A percentile compares a stretch with the other conserved stretches of the same genome.
Evolutionary conservation across 2,888 invertebrate genomes (phyloP).

Genomic region (Melanostoma mellinum): DNA sequence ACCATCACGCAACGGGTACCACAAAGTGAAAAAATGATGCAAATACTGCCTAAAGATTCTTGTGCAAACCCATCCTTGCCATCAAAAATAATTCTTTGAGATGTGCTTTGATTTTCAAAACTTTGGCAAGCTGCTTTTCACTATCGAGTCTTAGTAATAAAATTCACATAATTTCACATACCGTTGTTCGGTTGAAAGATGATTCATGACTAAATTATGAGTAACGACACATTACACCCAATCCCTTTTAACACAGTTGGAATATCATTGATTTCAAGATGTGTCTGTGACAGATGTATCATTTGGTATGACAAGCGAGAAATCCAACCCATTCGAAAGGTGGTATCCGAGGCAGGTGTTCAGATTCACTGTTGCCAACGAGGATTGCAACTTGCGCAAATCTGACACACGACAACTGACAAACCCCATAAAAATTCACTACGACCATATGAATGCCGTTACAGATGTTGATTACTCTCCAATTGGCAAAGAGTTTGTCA

Average conservation of each 20-base stretch:
- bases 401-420: slow-evolving; percentile 95
- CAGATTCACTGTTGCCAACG: slow-evolving; percentile 97
- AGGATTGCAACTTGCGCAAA: slow-evolving; percentile 98
- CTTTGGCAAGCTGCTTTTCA: no score
- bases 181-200: no score
- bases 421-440: slow-evolving; percentile 93
- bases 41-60: no score
- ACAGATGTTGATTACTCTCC: slow-evolving; percentile 98
- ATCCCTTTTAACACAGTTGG: slow-evolving; percentile 94
- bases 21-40: no score
- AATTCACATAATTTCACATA: no score
- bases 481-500: slow-evolving; percentile 97
- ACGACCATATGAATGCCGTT: slow-evolving; percentile 97
- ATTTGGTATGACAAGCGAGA: slow-evolving; percentile 97
- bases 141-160: no score
- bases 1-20: no score
- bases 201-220: slow-evolving; percentile 82
- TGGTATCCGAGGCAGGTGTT: slow-evolving; percentile 99
- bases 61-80: no score
- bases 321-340: slow-evolving; percentile 92
- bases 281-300: slow-evolving; percentile 97
- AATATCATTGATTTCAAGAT: slow-evolving; percentile 87
- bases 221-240: slow-evolving; percentile 94
- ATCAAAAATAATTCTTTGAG: no score
- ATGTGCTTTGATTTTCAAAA: no score